phyloP scores from a whole-genome alignment of 1,140 invertebrate species.

The Drosophila asahinai region DNA sequence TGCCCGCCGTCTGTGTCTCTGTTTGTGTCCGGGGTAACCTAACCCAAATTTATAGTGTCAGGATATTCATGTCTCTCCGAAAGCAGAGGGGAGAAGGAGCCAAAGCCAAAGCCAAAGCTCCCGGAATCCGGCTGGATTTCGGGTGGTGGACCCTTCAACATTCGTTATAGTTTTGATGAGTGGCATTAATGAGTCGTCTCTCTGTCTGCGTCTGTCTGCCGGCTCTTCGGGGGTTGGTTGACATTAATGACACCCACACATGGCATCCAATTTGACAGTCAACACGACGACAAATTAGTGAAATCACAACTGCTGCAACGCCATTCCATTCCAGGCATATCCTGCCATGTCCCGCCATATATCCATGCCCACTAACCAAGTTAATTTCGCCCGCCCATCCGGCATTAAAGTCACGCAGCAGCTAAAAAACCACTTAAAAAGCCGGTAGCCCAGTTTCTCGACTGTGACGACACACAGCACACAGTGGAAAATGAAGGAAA shows the following conservation, averaged over 20 bases:
- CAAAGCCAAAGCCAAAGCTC: constrained; percentile 7
- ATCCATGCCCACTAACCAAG: constrained; percentile 16
- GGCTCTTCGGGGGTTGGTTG: constrained; percentile 48
- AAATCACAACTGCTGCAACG: constrained; percentile 61
- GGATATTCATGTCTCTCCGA: constrained; percentile 67
- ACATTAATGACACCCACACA: constrained; percentile 83
- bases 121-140: background rate
- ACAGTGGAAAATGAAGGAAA: background rate
- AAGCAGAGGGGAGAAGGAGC: background rate
- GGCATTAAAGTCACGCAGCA: constrained; percentile 28
- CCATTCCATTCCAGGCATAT: constrained; percentile 5
- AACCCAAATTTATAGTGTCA: constrained; percentile 68
- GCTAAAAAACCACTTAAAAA: constrained; percentile 31
- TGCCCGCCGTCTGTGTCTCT: constrained; percentile 3
- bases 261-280: constrained; percentile 80
- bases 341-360: background rate
- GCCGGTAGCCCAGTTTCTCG: constrained; percentile 1
- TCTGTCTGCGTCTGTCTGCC: constrained; percentile 64
- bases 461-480: background rate
- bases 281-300: constrained; percentile 79
- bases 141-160: constrained; percentile 49
- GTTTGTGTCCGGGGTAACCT: constrained; percentile 18
- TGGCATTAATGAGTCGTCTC: constrained; percentile 82
- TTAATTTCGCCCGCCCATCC: constrained; percentile 18
- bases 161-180: constrained; percentile 83